Conservation (phyloP, 1,140 invertebrate species). For the Nebria ingens region DNA sequence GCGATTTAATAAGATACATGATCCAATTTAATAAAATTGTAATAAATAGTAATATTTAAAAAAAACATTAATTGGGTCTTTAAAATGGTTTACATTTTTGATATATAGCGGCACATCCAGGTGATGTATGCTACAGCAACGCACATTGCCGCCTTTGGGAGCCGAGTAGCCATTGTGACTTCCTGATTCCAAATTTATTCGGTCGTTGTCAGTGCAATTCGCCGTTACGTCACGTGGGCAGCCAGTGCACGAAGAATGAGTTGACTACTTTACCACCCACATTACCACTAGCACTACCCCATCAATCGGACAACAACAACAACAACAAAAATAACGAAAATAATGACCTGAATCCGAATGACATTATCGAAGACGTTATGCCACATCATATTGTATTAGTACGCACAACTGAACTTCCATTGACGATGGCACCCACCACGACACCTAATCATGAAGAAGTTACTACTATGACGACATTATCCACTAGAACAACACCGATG, state of each 20-base stretch:
- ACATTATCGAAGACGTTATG: slow-evolving; percentile 19
- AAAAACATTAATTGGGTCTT: too few relatives aligned
- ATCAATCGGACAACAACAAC: slow-evolving; percentile 23
- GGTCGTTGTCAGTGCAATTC: slow-evolving; percentile 74
- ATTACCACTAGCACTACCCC: slow-evolving; percentile 28
- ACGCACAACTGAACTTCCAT: neutral
- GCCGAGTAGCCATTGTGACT: slow-evolving; percentile 73
- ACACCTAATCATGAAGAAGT: slow-evolving; percentile 24
- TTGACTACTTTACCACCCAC: slow-evolving; percentile 29
- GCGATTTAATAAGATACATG: too few relatives aligned
- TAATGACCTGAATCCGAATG: too few relatives aligned
- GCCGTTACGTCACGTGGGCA: slow-evolving; percentile 52
- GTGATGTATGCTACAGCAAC: slow-evolving; percentile 82
- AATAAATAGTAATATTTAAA: too few relatives aligned
- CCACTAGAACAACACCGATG: slow-evolving; percentile 36
- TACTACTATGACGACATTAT: slow-evolving; percentile 33
- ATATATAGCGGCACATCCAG: slow-evolving; percentile 64
- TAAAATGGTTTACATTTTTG: neutral
- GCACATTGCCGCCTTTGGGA: slow-evolving; percentile 76
- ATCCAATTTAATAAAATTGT: too few relatives aligned
- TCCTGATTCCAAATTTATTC: slow-evolving; percentile 77
- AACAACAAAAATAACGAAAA: slow-evolving; percentile 23
- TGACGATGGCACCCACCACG: neutral
- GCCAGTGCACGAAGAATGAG: slow-evolving; percentile 42
- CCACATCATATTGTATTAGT: neutral